phyloP scores from a whole-genome alignment of 2,113 vertebrate species.

The Naja naja region DNA sequence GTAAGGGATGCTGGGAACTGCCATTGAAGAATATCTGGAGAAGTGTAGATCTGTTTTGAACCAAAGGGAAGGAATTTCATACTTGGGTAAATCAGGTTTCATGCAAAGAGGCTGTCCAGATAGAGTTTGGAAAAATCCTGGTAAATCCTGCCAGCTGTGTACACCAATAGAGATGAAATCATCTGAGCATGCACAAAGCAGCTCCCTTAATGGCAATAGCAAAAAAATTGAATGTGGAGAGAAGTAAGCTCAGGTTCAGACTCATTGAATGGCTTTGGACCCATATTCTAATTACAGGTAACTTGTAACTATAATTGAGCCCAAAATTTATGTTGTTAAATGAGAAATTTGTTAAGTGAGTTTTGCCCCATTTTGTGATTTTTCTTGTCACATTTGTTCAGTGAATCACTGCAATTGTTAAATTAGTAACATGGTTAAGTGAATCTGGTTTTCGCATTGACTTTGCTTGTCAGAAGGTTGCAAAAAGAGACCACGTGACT shows the following conservation, averaged over 20 bases:
- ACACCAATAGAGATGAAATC: not conserved
- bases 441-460: no score
- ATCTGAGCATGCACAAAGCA: not conserved
- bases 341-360: no score
- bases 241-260: not conserved
- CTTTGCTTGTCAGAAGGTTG: no score
- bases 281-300: not conserved
- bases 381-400: no score
- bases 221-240: not conserved
- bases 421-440: no score
- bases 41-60: not conserved
- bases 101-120: not conserved
- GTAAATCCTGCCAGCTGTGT: not conserved
- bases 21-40: not conserved
- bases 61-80: not conserved
- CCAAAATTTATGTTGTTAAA: no score
- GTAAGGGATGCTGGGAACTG: not conserved
- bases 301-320: no score
- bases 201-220: not conserved
- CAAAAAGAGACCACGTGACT: no score
- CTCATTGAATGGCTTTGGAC: not conserved
- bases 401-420: no score
- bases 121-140: not conserved
- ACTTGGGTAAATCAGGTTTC: not conserved
- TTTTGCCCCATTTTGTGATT: no score